phyloP scores from a whole-genome alignment of 1,140 invertebrate species.

The Brachionus paranguensis region DNA sequence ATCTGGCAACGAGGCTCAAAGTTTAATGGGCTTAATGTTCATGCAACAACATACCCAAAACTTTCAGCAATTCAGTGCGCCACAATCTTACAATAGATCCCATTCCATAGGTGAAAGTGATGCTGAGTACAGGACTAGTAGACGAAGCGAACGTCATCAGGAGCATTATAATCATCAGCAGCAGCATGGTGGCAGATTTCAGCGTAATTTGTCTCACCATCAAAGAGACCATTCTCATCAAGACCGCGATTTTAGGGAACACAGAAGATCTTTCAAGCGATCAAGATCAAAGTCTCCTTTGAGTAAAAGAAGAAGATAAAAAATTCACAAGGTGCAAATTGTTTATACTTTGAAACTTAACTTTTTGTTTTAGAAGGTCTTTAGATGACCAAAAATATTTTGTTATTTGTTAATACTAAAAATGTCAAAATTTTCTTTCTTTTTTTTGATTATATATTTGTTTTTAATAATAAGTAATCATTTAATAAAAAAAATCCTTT shows the following conservation, averaged over 20 bases:
- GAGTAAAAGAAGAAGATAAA: conserved; percentile 25
- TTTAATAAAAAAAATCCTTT: no score
- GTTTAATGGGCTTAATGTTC: background rate
- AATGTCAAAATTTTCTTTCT: background rate
- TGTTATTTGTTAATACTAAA: background rate
- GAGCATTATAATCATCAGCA: background rate
- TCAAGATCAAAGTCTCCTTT: conserved; percentile 5
- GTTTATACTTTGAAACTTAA: background rate
- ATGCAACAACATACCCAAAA: background rate
- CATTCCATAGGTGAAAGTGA: background rate
- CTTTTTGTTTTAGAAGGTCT: background rate
- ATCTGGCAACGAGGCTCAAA: background rate
- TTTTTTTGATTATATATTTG: background rate
- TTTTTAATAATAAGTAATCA: background rate
- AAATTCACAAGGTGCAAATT: background rate
- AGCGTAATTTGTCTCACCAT: background rate
- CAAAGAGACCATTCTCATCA: background rate
- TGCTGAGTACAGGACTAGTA: background rate
- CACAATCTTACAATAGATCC: background rate
- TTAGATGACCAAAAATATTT: background rate
- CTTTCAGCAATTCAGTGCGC: background rate
- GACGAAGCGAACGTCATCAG: background rate
- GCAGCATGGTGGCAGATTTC: background rate
- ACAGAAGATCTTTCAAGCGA: background rate
- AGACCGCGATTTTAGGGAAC: background rate